These are phyloP conservation scores for Myotis vivesi DNA, from an alignment of 2,797 vertebrate genomes.

Conservation along the genomic window DNA sequence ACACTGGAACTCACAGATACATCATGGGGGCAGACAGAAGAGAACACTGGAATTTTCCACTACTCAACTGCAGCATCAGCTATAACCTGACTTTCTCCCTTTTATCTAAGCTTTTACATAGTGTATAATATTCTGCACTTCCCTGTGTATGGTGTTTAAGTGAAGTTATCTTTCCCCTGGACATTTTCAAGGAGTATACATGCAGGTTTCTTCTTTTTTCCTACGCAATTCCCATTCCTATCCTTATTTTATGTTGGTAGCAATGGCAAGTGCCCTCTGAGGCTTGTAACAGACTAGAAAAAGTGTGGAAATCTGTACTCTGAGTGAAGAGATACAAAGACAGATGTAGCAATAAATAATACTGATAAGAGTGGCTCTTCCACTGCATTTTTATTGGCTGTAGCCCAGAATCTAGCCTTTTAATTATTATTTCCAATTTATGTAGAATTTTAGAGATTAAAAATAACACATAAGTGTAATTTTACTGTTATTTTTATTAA, in stretches of 20 bases:
- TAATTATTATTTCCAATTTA: not conserved
- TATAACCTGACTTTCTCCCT: not conserved
- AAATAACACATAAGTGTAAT: not conserved
- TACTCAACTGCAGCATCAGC: not conserved
- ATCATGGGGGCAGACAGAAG: not conserved
- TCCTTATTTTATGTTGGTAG: not conserved
- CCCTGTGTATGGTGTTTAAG: not conserved
- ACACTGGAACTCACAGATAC: not conserved
- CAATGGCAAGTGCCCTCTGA: not conserved
- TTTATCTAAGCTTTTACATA: not conserved
- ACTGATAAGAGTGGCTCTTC: not conserved
- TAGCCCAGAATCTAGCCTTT: not conserved
- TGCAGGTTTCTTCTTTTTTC: not conserved
- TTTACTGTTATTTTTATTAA: not conserved
- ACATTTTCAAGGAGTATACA: not conserved
- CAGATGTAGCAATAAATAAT: not conserved
- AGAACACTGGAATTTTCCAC: not conserved
- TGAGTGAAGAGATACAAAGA: not conserved
- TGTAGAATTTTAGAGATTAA: not conserved
- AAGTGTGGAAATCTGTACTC: not conserved
- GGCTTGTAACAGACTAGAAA: not conserved
- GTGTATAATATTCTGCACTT: not conserved
- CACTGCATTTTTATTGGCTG: not conserved
- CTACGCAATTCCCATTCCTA: not conserved
- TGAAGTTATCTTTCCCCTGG: not conserved